Evolutionary conservation across 2,113 vertebrate species (phyloP).

Genomic region (Psilopsiagon aymara): DNA sequence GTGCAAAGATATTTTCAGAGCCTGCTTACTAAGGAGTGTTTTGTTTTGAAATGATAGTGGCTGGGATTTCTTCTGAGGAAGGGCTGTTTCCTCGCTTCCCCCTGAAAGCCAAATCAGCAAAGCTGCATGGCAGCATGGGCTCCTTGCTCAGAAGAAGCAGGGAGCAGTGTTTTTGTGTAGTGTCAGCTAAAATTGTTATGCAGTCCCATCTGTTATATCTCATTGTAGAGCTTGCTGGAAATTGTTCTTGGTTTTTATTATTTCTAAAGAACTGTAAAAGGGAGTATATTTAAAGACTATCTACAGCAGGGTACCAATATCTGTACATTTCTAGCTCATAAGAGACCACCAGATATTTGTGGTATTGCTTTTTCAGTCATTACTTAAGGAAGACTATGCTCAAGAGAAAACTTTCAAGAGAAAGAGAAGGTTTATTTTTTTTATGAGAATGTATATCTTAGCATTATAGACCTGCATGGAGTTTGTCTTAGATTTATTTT

Average conservation of each 20-base stretch:
- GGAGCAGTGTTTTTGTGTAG: neutral
- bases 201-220: slow-evolving; percentile 33
- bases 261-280: neutral
- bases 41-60: neutral
- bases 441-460: neutral
- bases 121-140: neutral
- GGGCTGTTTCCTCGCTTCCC: neutral
- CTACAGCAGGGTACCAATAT: neutral
- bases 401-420: neutral
- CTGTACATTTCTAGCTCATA: neutral
- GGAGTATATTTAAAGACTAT: neutral
- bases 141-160: neutral
- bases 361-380: neutral
- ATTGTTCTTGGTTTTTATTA: neutral
- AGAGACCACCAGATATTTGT: neutral
- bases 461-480: neutral
- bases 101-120: slow-evolving; percentile 21
- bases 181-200: slow-evolving; percentile 1
- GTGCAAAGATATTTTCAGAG: neutral
- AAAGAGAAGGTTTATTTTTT: neutral
- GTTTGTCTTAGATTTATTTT: neutral
- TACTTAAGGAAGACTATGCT: neutral
- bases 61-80: neutral
- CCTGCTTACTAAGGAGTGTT: neutral
- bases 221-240: neutral